phyloP scores from a whole-genome alignment of 2,113 vertebrate species.

The Silurus glanis region DNA sequence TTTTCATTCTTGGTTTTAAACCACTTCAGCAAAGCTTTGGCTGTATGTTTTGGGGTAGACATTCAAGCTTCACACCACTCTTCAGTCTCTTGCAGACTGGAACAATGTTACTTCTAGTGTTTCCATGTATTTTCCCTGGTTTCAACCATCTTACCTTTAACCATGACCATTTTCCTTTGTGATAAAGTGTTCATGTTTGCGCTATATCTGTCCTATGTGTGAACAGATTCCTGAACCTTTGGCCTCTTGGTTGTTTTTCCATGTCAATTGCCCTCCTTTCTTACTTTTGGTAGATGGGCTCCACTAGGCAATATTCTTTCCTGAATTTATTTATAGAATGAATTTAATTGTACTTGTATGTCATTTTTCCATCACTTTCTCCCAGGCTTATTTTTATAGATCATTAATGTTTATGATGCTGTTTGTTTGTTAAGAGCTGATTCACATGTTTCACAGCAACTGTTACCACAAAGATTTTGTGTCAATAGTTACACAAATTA shows the following conservation, averaged over 20 bases:
- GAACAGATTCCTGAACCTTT: not conserved
- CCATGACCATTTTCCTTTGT: not conserved
- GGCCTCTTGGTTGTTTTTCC: not conserved
- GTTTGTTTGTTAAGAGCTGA: not conserved
- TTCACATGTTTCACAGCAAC: not conserved
- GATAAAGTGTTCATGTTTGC: not conserved
- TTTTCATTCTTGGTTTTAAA: not conserved
- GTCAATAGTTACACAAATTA: not conserved
- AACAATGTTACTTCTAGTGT: not conserved
- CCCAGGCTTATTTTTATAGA: not conserved
- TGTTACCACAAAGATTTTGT: not conserved
- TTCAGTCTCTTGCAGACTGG: not conserved
- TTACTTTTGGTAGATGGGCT: not conserved
- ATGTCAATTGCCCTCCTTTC: not conserved
- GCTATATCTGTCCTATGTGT: not conserved
- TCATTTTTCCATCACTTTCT: not conserved
- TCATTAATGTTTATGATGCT: not conserved
- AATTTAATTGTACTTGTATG: not conserved
- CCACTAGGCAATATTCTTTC: not conserved
- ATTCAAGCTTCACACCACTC: not conserved
- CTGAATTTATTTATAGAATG: not conserved
- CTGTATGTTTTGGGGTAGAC: not conserved
- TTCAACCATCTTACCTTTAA: not conserved
- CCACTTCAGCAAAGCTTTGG: slow-evolving; percentile 3
- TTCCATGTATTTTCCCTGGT: not conserved